Base-by-base conservation (phyloP, 2,797 vertebrate genomes). In the Periophthalmus magnuspinnatus region DNA sequence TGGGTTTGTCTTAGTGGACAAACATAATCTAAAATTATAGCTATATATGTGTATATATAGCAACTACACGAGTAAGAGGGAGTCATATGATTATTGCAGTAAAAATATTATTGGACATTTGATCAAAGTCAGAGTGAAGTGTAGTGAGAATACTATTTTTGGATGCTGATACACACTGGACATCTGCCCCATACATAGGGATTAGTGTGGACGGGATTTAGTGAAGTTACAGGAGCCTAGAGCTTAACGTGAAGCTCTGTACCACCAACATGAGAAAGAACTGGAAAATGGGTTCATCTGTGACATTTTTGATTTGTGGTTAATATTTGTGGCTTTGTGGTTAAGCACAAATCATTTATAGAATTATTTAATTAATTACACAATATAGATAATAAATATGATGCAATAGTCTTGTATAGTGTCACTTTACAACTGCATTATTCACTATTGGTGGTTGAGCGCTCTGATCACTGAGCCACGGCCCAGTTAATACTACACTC, bases 241-340 rank as follows among this genome's bases (percentile, higher is more conserved):
- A 84, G 86, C 76, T 89, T 89, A 88, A 76, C 19, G 71, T 83
- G 59, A 65, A 79, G 86, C 88, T 89, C 85, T 82, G 72, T 83
- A 78, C 71, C 58, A 21, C 72, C 62, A 71, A 58, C 66, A 84
- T 80, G 86, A 85, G 19, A 55, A 59, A 72, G 77, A 81, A 79
- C 75, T 75, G 81, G 79, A 79, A 6, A 61, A 72, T 75, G 78
- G 70, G 47, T 32, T 13, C 28, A 33, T 52, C 72, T 56, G 69
- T 63, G 78, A 85, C 77, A 78, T 78, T 76, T 81, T 70, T 78
- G 79, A 60, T 33, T n/a, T n/a, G 74, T 75, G 34, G 75, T 57
- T n/a, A n/a, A n/a, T n/a, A n/a, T n/a, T n/a, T n/a, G n/a, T n/a
- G n/a, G n/a, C 58, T 45, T 62, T 71, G 73, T 41, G 45, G 5